Conservation (phyloP, 2,888 invertebrate species). For the Drosophila gaucha region DNA sequence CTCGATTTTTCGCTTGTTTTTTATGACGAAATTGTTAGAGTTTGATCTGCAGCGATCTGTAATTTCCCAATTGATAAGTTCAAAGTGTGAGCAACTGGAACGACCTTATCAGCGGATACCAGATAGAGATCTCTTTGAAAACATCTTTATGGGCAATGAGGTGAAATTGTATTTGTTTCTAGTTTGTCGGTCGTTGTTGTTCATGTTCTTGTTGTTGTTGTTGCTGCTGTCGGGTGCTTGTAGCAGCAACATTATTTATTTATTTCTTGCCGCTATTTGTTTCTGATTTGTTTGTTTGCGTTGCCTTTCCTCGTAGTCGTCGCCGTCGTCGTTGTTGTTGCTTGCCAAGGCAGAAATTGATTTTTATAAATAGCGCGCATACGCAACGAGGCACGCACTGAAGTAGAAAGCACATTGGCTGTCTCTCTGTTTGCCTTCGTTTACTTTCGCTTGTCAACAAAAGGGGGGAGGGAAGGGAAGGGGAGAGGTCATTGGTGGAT, state of each 20-base stretch:
- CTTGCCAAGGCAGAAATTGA: constrained; percentile 76
- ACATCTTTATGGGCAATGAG: constrained; percentile 20
- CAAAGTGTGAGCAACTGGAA: constrained; percentile 19
- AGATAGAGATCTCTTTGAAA: constrained; percentile 9
- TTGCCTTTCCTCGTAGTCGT: constrained; percentile 25
- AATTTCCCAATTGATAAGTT: constrained; percentile 17
- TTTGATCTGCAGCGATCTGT: constrained; percentile 1
- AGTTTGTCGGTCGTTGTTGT: not conserved
- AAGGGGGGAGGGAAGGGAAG: not conserved
- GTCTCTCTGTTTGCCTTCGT: constrained; percentile 23
- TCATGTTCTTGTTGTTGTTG: constrained; percentile 1
- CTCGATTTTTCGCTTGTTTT: not conserved
- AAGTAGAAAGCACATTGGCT: constrained; percentile 63
- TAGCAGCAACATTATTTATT: constrained; percentile 63
- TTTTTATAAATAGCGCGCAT: constrained; percentile 78
- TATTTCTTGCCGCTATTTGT: constrained; percentile 58
- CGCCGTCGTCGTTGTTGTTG: constrained; percentile 11
- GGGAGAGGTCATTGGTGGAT: not conserved
- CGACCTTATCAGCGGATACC: constrained; percentile 26
- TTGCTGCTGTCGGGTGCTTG: constrained; percentile 33
- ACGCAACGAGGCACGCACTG: constrained; percentile 77
- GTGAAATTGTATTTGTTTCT: constrained; percentile 26
- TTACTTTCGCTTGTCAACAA: constrained; percentile 32
- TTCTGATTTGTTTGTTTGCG: constrained; percentile 61
- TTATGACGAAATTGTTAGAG: not conserved